Base-by-base conservation (phyloP, 2,888 invertebrate genomes). In the Lumbricus terrestris region DNA sequence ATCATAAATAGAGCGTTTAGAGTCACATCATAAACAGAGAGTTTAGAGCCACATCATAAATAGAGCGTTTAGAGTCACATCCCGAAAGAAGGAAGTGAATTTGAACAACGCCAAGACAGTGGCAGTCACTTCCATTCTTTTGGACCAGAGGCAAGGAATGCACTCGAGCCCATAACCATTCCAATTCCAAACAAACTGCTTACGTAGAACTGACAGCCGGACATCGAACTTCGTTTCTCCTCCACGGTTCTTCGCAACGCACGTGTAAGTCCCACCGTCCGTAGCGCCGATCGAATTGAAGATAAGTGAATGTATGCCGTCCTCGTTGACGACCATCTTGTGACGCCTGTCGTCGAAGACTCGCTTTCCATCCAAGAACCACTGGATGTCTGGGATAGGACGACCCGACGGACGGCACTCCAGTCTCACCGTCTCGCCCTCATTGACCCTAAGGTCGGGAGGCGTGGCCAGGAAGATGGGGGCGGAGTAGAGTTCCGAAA, bases 231-330 rank as follows among this genome's bases (percentile, higher is more conserved):
- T 97, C 89, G 97, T 97, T 96, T 99, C 98, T 91, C 99, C 99
- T 93, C 97, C 97, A 95, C 98, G 98, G 95, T 99, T 99, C 93
- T 97, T 97, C 69, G 99, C 99, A 91, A 98, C 96, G 95, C 98
- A 98, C 89, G 97, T 97, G 92, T 99, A 96, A 92, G 97, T 96
- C 93, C 99, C 99, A 93, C 97, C 97, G 95, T 99, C 99, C 91
- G 98, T 97, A 94, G 97, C 97, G 93, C 96, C 96, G 92, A 97
- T 97, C 94, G 97, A 97, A 93, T 98, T 98, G 95, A 99, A 98
- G 97, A 99, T 98, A 93, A 99, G 96, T 88, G 99, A 98, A 95
- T 99, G 98, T 95, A 98, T 97, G n/a, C 90, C 99, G 91, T 98
- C 97, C 96, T 99, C 99, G 95, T 99, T 99, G 92, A 99, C 98